Conservation (phyloP, 2,888 invertebrate genomes). For the Dynastes grantii region DNA sequence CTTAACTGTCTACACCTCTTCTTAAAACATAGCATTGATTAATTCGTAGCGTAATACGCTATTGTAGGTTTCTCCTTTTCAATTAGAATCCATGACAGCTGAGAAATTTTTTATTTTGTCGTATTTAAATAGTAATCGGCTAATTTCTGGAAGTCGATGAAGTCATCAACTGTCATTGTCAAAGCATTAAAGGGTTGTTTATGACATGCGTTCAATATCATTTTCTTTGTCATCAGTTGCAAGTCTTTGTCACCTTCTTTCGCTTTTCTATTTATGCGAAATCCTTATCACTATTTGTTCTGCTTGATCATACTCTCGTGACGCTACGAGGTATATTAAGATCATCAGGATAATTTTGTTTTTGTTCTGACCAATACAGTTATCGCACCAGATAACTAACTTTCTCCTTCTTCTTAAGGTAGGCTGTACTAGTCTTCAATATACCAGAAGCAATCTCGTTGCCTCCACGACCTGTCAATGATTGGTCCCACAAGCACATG, state of each 20-base stretch:
- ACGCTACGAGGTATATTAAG: slow-evolving; percentile 9
- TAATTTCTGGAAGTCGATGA: not conserved
- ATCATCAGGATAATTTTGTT: slow-evolving; percentile 21
- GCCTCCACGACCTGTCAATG: not conserved
- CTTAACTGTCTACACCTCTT: not conserved
- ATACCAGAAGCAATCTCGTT: not conserved
- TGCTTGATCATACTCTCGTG: slow-evolving; percentile 17
- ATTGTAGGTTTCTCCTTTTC: slow-evolving; percentile 4
- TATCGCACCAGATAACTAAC: not conserved
- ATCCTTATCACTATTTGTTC: slow-evolving; percentile 34
- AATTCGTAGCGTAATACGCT: not conserved
- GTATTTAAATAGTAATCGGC: not conserved
- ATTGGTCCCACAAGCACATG: not conserved
- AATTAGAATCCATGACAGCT: not conserved
- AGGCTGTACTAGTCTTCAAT: not conserved
- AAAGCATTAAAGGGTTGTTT: slow-evolving; percentile 1
- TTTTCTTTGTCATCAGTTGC: not conserved
- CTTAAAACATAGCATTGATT: not conserved
- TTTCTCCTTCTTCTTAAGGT: not conserved
- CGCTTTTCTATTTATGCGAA: slow-evolving; percentile 37
- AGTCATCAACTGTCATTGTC: slow-evolving; percentile 1
- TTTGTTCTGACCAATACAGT: slow-evolving; percentile 41
- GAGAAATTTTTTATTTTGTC: not conserved
- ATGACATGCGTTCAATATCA: not conserved
- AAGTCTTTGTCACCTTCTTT: slow-evolving; percentile 20